Evolutionary conservation across 2,888 invertebrate genomes (phyloP), one percentile per base, ranked within the genome.

Genomic region (Pherbina coryleti): DNA sequence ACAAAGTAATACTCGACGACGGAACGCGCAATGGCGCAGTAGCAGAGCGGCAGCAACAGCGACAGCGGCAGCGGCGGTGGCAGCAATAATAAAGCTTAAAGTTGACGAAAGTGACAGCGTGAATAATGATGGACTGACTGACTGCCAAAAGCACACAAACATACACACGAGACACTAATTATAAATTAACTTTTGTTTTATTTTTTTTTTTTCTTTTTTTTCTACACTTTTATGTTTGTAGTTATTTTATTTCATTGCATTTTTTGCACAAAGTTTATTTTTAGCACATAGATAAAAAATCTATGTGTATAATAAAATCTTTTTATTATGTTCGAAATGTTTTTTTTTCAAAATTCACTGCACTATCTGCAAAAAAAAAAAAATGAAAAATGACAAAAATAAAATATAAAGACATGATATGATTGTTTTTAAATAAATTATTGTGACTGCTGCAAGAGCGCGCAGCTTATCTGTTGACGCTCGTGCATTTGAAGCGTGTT

Each of bases 401-500:
- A 8, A 17, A 9, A 9, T 37, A 34, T 0, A 19, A 55, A 55
- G 19, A 19, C 19, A 55, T 44, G 44, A 44, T 44, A 7, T 44
- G 44, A 44, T 44, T 44, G 44, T 19, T 19, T 22, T 22, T 28
- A 17, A 14, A 60, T 22, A 60, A 60, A 60, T 60, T 14, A 60
- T 60, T 60, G 34, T 7, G n/a, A 31, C 3, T 66, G 64, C 31
- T 8, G 31, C 31, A 31, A 28, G 31, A 64, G 8, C 22, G 8
- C 22, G n/a, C 55, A 19, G 55, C 22, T n/a, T 34, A 31, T 31
- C 31, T 64, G 37, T n/a, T 17, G 19, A 66, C 31, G 37, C 31
- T 66, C 64, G 34, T 66, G 64, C 64, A 66, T 19, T 66, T 55
- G 34, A 66, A 66, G 34, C 19, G n/a, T 19, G 19, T 66, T 17